Conservation (phyloP, 2,888 invertebrate species). For the Drosophila mayaguana region DNA sequence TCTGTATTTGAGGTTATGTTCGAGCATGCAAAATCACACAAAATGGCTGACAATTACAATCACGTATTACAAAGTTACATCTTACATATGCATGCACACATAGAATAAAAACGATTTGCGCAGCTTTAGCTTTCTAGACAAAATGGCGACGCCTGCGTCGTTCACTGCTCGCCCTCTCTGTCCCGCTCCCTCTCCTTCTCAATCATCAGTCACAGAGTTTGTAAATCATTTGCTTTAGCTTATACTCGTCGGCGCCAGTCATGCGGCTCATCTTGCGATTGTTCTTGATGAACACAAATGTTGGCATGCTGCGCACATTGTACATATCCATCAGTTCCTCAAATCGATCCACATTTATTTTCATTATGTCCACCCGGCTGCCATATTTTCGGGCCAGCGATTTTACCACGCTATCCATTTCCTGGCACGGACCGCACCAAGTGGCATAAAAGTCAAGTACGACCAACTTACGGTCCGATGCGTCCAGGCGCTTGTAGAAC, state of each 20-base stretch:
- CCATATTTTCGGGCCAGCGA: conserved; percentile 55
- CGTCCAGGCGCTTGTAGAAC: conserved; percentile 60
- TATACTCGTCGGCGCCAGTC: conserved; percentile 68
- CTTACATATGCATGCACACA: not conserved
- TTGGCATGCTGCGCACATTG: conserved; percentile 64
- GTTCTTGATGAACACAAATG: conserved; percentile 71
- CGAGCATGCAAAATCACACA: not conserved
- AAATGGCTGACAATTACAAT: conserved; percentile 6
- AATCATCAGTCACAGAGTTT: conserved; percentile 49
- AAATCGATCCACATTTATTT: conserved; percentile 63
- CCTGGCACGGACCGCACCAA: conserved; percentile 70
- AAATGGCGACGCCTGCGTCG: conserved; percentile 30
- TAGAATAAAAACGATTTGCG: not conserved
- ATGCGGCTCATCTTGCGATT: conserved; percentile 56
- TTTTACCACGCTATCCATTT: conserved; percentile 55
- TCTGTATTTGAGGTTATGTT: conserved; percentile 2
- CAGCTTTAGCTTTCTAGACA: not conserved
- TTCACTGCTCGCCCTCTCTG: not conserved
- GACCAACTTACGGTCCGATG: conserved; percentile 51
- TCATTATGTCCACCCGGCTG: conserved; percentile 49
- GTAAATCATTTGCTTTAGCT: conserved; percentile 60
- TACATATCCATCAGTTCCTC: conserved; percentile 53
- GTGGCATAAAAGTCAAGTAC: conserved; percentile 68
- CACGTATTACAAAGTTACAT: conserved; percentile 1
- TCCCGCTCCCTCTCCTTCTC: not conserved